Conservation (phyloP, 2,797 vertebrate genomes). For the Tolypeutes matacus region DNA sequence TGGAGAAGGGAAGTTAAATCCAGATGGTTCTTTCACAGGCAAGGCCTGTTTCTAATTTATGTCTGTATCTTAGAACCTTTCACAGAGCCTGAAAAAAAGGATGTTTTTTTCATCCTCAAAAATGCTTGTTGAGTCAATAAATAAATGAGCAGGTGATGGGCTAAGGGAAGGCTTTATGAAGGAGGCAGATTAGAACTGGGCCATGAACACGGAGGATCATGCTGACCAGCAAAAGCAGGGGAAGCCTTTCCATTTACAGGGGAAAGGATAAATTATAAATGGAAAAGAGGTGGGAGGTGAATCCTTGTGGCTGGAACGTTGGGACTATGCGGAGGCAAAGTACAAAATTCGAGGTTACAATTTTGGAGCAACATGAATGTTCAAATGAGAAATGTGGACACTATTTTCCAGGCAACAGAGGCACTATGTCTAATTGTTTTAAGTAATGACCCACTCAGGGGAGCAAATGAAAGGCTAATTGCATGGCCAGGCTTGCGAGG, state of each 20-base stretch:
- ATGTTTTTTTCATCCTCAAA: too few species aligned
- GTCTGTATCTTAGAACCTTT: background rate
- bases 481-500: background rate
- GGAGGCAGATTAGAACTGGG: accelerated
- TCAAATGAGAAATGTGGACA: background rate
- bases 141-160: accelerated
- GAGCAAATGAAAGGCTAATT: background rate
- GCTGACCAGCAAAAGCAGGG: background rate
- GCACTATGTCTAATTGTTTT: background rate
- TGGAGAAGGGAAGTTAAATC: background rate
- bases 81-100: too few species aligned
- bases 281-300: background rate
- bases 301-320: too few species aligned
- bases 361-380: background rate
- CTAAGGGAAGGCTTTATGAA: accelerated
- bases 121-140: too few species aligned
- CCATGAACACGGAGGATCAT: too few species aligned
- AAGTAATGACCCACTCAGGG: background rate
- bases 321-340: background rate
- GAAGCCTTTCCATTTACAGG: background rate
- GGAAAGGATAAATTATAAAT: background rate
- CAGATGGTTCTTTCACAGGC: background rate
- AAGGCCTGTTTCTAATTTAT: accelerated
- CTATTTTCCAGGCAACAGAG: background rate
- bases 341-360: background rate